Base-by-base conservation (phyloP, 2,113 vertebrate species). In the Microcebus griseorufus region DNA sequence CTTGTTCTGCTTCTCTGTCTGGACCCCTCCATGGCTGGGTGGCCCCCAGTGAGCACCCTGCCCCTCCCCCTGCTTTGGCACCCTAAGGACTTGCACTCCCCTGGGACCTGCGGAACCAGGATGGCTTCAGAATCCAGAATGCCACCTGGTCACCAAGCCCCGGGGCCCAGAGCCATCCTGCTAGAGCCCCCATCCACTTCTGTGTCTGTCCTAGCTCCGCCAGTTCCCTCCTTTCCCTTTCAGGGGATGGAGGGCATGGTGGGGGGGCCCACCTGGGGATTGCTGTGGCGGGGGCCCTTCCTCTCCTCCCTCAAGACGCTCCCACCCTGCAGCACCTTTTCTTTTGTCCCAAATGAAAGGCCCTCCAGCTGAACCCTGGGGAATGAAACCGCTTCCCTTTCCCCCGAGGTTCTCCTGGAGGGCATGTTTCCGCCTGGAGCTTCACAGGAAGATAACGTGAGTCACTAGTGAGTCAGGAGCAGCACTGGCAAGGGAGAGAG, bases 381-480 rank as follows among this genome's bases (percentile, higher is more conserved):
- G 65, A 64, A 37, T 73, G 48, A 95, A 65, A 10, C 17, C 48
- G 27, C 70, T 90, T 73, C 60, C 65, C 10, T 69, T 45, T 8
- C 23, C 53, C 25, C 83, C 20, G 34, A n/a, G 32, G 70, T 39
- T 88, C 67, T 91, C 69, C 60, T 64, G 20, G 45, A 69, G 48
- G 17, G n/a, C 9, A 25, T 10, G 23, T 69, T 45, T 51, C 29
- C n/a, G 2, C 73, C 48, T 42, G 64, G 18, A 48, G 9, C 25
- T 69, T 87, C 84, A 17, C 42, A 23, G 45, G 53, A 64, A 86
- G 84, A 64, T 82, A 51, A 32, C 9, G 4, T 90, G 93, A 96
- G 89, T 94, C 92, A 86, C 42, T 67, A 22, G 39, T 88, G 90
- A 95, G 76, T 79, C 76, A 93, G 76, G 76, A 81, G 48, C 4